phyloP scores from a whole-genome alignment of 2,888 invertebrate species.

The Phasia obesa region DNA sequence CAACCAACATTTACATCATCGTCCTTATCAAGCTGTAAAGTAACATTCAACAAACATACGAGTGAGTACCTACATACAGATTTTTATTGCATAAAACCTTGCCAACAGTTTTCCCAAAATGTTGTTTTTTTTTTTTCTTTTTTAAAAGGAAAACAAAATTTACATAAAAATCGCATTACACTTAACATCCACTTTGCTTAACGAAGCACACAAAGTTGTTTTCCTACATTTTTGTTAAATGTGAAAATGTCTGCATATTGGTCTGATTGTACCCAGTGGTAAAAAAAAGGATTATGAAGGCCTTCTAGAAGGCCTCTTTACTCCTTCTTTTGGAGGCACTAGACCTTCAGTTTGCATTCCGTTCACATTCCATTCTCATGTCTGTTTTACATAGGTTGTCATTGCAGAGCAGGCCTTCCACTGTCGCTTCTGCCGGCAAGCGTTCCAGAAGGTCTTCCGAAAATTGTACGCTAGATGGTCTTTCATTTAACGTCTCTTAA shows the following conservation, averaged over 20 bases:
- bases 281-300: no score
- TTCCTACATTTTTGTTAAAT: conserved; percentile 56
- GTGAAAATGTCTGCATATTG: conserved; percentile 53
- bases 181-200: conserved; percentile 83
- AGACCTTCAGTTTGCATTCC: no score
- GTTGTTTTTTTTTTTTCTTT: conserved; percentile 26
- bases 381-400: no score
- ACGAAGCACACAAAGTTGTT: conserved; percentile 79
- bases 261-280: conserved; percentile 45
- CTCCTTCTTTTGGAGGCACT: no score
- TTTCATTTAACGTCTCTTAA: no score
- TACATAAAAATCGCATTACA: conserved; percentile 83
- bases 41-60: background rate
- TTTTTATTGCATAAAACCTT: conserved; percentile 37
- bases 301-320: no score
- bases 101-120: conserved; percentile 49
- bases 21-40: conserved; percentile 2
- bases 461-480: no score
- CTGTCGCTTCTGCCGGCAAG: no score
- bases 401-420: no score
- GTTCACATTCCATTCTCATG: no score
- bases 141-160: conserved; percentile 76
- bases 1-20: conserved; percentile 54
- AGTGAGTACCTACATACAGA: background rate
- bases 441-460: no score